A percentile compares a stretch with the other conserved stretches of the same genome.
phyloP scores from a whole-genome alignment of 2,113 vertebrate species.

The Pongo abelii region DNA sequence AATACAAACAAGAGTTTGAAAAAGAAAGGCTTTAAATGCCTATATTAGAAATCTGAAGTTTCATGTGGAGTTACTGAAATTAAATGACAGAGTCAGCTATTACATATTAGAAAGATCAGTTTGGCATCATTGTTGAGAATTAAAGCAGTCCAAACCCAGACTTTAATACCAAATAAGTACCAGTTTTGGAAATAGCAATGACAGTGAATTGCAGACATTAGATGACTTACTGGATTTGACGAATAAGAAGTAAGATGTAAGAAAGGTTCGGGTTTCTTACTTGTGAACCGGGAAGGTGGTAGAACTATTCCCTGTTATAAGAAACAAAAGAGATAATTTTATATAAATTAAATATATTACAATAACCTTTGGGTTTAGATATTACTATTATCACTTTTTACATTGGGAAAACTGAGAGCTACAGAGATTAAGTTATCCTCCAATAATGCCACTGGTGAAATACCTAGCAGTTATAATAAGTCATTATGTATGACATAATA shows the following conservation, averaged over 20 bases:
- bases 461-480: neutral
- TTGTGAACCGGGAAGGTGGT: neutral
- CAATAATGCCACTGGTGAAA: neutral
- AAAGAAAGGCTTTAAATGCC: neutral
- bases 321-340: neutral
- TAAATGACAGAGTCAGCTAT: neutral
- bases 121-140: neutral
- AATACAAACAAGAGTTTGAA: neutral
- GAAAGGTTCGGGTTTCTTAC: neutral
- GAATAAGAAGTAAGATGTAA: neutral
- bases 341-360: neutral
- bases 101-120: conserved; percentile 1
- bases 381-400: neutral
- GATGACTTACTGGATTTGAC: neutral
- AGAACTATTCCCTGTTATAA: neutral
- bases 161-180: neutral
- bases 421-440: neutral
- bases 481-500: neutral
- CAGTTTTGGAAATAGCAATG: neutral
- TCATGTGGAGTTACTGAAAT: neutral
- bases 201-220: neutral
- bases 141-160: neutral
- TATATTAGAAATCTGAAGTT: neutral
- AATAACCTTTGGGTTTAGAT: neutral
- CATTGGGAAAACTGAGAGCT: neutral